Evolutionary conservation across 2,797 vertebrate species (phyloP).

Genomic region (Xyrichtys novacula): DNA sequence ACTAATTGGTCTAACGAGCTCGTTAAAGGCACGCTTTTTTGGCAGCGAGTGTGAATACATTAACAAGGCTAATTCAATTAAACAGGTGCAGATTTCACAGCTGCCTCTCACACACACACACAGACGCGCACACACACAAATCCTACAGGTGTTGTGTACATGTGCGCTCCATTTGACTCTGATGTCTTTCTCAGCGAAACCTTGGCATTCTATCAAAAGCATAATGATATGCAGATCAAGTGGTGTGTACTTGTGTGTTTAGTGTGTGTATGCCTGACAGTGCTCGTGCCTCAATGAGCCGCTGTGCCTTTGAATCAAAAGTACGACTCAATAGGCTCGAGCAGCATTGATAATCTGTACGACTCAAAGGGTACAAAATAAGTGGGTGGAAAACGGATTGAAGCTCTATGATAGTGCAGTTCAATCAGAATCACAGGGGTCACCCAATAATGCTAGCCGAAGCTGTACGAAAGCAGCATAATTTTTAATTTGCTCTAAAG

Average conservation of each 20-base stretch:
- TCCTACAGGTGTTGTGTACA: constrained; percentile 78
- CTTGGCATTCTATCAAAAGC: constrained; percentile 82
- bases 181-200: constrained; percentile 78
- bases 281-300: constrained; percentile 63
- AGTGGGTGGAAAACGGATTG: constrained; percentile 68
- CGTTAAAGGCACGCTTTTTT: constrained; percentile 83
- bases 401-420: constrained; percentile 51
- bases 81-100: constrained; percentile 88
- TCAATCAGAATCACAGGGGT: constrained; percentile 61
- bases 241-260: constrained; percentile 52
- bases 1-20: constrained; percentile 90
- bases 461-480: constrained; percentile 26
- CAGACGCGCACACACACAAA: constrained; percentile 39
- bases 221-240: constrained; percentile 82
- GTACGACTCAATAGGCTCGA: constrained; percentile 70
- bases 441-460: constrained; percentile 44
- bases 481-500: constrained; percentile 42
- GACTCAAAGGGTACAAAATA: constrained; percentile 72
- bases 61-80: constrained; percentile 89
- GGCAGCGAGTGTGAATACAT: constrained; percentile 88
- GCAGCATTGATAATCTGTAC: constrained; percentile 65
- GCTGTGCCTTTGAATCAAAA: constrained; percentile 74
- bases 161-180: constrained; percentile 74
- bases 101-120: constrained; percentile 68
- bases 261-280: constrained; percentile 41